phyloP scores from a whole-genome alignment of 1,140 invertebrate species.

The Pararge aegeria region DNA sequence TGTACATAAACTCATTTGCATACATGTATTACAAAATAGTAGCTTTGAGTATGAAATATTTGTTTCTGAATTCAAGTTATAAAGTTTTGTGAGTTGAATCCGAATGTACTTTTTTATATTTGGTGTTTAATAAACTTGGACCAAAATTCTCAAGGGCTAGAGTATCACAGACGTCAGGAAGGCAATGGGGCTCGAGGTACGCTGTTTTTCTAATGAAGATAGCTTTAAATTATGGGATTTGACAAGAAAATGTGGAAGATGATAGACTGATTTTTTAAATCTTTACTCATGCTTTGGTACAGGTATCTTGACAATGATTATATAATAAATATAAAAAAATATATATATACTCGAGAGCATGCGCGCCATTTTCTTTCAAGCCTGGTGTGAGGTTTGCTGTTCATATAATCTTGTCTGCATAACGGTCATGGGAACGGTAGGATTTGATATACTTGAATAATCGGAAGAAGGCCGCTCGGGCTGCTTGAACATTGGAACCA shows the following conservation, averaged over 20 bases:
- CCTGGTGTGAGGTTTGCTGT: constrained; percentile 11
- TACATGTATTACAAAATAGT: constrained; percentile 19
- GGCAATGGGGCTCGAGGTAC: constrained; percentile 37
- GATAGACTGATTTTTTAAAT: constrained; percentile 74
- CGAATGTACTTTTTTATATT: constrained; percentile 23
- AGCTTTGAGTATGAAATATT: constrained; percentile 10
- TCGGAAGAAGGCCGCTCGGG: too few species aligned
- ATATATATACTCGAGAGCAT: constrained; percentile 18
- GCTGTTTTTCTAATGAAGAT: constrained; percentile 58
- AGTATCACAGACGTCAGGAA: constrained; percentile 44
- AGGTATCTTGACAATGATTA: constrained; percentile 65
- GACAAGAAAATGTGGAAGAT: constrained; percentile 55
- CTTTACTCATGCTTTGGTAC: constrained; percentile 71
- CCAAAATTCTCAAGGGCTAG: constrained; percentile 58
- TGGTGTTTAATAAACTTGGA: constrained; percentile 54
- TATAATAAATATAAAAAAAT: constrained; percentile 27
- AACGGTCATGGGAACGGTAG: too few species aligned
- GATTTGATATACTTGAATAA: too few species aligned
- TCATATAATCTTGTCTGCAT: too few species aligned
- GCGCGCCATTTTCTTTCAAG: constrained; percentile 17
- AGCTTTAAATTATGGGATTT: constrained; percentile 72
- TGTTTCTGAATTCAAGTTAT: constrained; percentile 6
- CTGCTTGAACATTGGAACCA: too few species aligned
- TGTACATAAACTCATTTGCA: constrained; percentile 23
- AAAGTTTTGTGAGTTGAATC: constrained; percentile 12